A percentile compares a stretch with the other conserved stretches of the same genome.
These are phyloP conservation scores for Lordiphosa clarofinis DNA, from an alignment of 1,140 invertebrate species.

Conservation along the genomic window DNA sequence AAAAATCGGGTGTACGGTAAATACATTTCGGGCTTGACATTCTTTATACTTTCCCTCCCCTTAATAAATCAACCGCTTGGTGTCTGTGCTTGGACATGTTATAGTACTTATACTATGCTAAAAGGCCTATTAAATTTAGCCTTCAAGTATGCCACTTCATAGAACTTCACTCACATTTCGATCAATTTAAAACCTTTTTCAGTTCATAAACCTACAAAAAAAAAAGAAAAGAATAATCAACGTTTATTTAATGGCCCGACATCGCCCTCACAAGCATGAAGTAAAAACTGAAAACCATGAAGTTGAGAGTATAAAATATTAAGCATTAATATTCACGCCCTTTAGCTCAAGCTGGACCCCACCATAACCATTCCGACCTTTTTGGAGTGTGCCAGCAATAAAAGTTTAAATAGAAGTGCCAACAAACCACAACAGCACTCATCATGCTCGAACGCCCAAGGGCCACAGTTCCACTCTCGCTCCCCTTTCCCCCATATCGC, in stretches of 20 bases:
- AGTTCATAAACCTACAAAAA: slow-evolving; percentile 26
- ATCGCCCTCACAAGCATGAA: slow-evolving; percentile 3
- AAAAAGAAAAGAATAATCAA: slow-evolving; percentile 18
- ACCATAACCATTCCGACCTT: slow-evolving; percentile 15
- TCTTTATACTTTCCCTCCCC: no score
- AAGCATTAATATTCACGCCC: slow-evolving; percentile 63
- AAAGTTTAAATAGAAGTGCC: slow-evolving; percentile 77
- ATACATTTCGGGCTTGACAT: no score
- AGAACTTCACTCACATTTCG: no score
- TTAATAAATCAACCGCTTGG: no score
- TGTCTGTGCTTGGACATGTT: no score
- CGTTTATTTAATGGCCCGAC: slow-evolving; percentile 11
- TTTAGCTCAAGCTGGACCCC: slow-evolving; percentile 1
- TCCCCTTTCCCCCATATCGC: no score
- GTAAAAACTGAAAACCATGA: slow-evolving; percentile 57
- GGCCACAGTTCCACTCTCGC: no score
- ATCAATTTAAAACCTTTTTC: slow-evolving; percentile 21
- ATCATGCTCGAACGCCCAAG: slow-evolving; percentile 63
- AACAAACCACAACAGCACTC: slow-evolving; percentile 76
- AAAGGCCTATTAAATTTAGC: no score
- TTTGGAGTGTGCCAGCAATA: slow-evolving; percentile 61
- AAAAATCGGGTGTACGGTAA: no score
- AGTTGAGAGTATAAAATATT: slow-evolving; percentile 49
- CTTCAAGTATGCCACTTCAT: no score
- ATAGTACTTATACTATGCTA: no score